Base-by-base conservation (phyloP, 2,888 invertebrate species). In the Aromia moschata region DNA sequence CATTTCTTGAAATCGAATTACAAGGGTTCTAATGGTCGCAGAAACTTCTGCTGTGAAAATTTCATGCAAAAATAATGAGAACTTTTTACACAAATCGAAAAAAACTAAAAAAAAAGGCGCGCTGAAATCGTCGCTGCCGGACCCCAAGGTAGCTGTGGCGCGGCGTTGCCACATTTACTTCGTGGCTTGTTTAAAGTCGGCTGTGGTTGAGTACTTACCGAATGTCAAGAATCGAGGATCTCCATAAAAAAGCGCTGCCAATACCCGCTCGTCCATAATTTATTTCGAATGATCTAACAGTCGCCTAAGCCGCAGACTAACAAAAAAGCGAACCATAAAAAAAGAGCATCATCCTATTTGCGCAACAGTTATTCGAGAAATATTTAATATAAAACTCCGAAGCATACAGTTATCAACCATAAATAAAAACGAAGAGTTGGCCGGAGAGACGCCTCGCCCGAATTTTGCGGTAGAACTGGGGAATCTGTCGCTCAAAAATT, bases 401-500 rank as follows among this genome's bases (percentile, higher is more conserved):
- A 33, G n/a, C 7, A 10, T 10, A 33, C 33, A 33, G 33, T 33
- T 33, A 33, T 33, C 11, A 5, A n/a, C 33, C n/a, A 33, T 33
- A 33, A 33, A 33, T 33, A 33, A 33, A 10, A 33, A 33, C 11
- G 33, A 33, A n/a, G n/a, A 2, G 7, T 33, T n/a, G 2, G 33
- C 33, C 33, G n/a, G n/a, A 5, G 9, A 33, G 5, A 33, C n/a
- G 11, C n/a, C 2, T n/a, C 11, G 11, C n/a, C 3, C 10, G 7
- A 33, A 5, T 33, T 11, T 5, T 2, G 11, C 33, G 10, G 10
- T 7, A 11, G 5, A 10, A 11, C n/a, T 10, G 33, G 2, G 33
- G 33, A 11, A 33, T 33, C 33, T 33, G 33, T 33, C 33, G 33
- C 40, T 40, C 16, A 16, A 16, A 40, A 16, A 40, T 40, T 16